phyloP scores from a whole-genome alignment of 2,888 invertebrate species.

The Orchesella flavescens region DNA sequence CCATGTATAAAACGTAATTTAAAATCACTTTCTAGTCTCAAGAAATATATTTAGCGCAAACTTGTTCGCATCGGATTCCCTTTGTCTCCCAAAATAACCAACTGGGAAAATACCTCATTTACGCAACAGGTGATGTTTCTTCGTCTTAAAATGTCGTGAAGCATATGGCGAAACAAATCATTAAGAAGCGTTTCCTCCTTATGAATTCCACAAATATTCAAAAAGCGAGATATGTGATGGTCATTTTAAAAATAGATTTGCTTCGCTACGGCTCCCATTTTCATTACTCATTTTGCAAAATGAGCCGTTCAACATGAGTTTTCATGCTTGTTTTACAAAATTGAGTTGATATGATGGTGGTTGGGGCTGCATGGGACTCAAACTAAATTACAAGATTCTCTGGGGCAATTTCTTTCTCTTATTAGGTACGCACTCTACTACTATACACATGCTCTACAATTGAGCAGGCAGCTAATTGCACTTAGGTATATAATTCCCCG shows the following conservation, averaged over 20 bases:
- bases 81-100: not conserved
- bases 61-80: not conserved
- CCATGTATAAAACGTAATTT: too few species aligned
- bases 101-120: conserved; percentile 4
- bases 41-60: too few species aligned
- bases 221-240: not conserved
- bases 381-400: conserved; percentile 9
- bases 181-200: conserved; percentile 1
- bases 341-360: not conserved
- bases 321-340: too few species aligned
- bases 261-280: not conserved
- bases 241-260: too few species aligned
- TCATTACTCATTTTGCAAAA: conserved; percentile 17
- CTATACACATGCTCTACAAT: not conserved
- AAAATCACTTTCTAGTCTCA: too few species aligned
- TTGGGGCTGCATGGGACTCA: not conserved
- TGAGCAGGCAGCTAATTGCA: conserved; percentile 27
- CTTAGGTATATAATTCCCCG: conserved; percentile 9
- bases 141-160: not conserved
- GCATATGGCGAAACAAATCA: conserved; percentile 14
- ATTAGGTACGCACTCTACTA: not conserved
- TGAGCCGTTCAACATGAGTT: not conserved
- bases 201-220: not conserved
- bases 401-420: not conserved
- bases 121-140: not conserved